Base-by-base conservation (phyloP, 2,888 invertebrate species). In the Hirtodrosophila histrioides region DNA sequence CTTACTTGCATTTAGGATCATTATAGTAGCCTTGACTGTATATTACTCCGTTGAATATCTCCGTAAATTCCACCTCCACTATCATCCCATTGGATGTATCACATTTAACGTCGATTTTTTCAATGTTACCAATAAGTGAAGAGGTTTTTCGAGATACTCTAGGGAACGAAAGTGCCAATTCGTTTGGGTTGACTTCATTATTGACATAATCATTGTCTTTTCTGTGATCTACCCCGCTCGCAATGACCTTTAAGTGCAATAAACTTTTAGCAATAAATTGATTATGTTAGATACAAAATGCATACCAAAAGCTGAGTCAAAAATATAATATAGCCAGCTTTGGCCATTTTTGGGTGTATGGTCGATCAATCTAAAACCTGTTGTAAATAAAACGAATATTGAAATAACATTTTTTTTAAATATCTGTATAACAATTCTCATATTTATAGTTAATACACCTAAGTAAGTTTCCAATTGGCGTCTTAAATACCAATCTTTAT, bases 21-120 rank as follows among this genome's bases (percentile, higher is more conserved):
- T 93, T 93, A 84, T 94, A 93, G 76, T 93, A 93, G 10, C 95
- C 95, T 88, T 95, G 95, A 88, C 95, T 95, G 92, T 95, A 95
- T 60, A 95, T 94, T 33, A 95, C 93, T 10, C 95, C 95, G 78
- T 94, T 93, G 78, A 94, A 95, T 0, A 93, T 92, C 64, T 94
- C 93, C 7, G 93, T 91, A 85, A 95, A 95, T 45, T 94, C 94
- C 0, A 95, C 93, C 1, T 93, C 93, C 0, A 95, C 94, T 49
- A 93, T 92, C 81, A 95, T 94, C 29, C 92, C 94, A 64, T 92
- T 92, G 0, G 90, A 90, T 2, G 92, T 92, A 49, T 91, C 89
- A 79, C 95, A 95, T 88, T 94, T 93, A 0, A 95, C 94, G 77
- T 95, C 93, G 41, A 95, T 93, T 4, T 92, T 92, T 83, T 94